Base-by-base conservation (phyloP, 1,140 invertebrate genomes). In the Laupala kohalensis region DNA sequence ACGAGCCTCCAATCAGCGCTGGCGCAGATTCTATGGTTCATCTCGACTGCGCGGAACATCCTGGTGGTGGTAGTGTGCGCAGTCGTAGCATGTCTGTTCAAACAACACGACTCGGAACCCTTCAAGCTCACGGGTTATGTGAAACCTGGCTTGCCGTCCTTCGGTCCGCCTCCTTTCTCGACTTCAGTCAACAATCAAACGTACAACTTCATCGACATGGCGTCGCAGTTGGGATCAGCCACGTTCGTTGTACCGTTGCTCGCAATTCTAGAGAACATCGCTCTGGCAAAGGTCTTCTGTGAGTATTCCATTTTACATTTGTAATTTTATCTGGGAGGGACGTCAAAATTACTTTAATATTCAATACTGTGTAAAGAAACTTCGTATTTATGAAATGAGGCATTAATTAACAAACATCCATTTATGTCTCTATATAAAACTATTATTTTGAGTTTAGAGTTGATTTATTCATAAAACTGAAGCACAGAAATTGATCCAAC, bases 231-330 rank as follows among this genome's bases (percentile, higher is more conserved):
- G 64, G 88, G 89, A 15, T 88, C 89, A 5, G 90, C 89, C n/a
- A 86, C 92, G 73, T 81, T 92, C 70, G 87, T 93, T n/a, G 84
- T 93, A 64, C 90, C 92, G 13, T 77, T 94, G 27, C 80, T 94
- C 25, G 89, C 90, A 29, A 86, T 93, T n/a, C 80, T 93, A 27
- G 92, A 94, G 80, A 89, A 90, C 73, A 89, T 92, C 70, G 90
- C 92, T 4, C 85, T 93, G 37, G 91, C 90, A 6, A 93, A 93
- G 84, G 90, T 90, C 4, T 93, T 93, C 77, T 86, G 88, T 89
- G 78, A 88, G 85, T 71, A 12, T 29, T 6, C 13, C 9, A 9
- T 23, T 71, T 19, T 37, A 9, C n/a, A n/a, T n/a, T n/a, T n/a
- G n/a, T n/a, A n/a, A n/a, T n/a, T n/a, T n/a, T n/a, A n/a, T n/a